phyloP scores from a whole-genome alignment of 1,140 invertebrate genomes.

The Eriocheir sinensis region DNA sequence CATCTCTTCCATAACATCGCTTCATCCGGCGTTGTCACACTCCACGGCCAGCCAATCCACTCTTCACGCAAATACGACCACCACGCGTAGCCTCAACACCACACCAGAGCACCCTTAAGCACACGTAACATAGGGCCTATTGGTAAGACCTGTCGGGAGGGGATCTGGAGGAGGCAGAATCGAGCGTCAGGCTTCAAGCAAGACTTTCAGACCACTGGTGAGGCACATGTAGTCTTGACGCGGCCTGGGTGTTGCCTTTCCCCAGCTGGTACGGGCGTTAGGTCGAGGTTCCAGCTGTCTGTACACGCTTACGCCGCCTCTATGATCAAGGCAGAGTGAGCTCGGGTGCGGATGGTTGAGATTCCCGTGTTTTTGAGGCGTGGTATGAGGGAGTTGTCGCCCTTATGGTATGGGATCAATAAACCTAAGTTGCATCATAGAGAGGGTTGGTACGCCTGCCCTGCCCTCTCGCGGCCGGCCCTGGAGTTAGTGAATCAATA shows the following conservation, averaged over 20 bases:
- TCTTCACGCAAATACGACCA: background rate
- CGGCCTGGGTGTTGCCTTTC: background rate
- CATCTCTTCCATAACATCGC: background rate
- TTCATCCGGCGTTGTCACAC: background rate
- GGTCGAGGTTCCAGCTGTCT: slow-evolving; percentile 7
- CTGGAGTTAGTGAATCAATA: slow-evolving; percentile 58
- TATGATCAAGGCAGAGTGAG: background rate
- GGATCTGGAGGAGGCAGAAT: background rate
- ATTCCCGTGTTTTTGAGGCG: background rate
- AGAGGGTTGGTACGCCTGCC: background rate
- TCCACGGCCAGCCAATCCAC: background rate
- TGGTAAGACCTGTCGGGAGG: background rate
- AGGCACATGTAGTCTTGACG: slow-evolving; percentile 42
- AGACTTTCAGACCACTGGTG: background rate
- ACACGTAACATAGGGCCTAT: too few relatives aligned
- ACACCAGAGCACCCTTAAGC: too few relatives aligned
- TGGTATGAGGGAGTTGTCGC: background rate
- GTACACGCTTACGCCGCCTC: slow-evolving; percentile 1
- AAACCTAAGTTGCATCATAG: slow-evolving; percentile 60
- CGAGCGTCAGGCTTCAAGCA: background rate
- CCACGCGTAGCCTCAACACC: background rate
- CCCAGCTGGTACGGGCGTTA: background rate
- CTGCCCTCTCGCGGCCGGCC: slow-evolving; percentile 39
- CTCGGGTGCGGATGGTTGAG: background rate
- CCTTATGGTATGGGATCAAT: slow-evolving; percentile 54